phyloP scores from a whole-genome alignment of 2,888 invertebrate genomes.

The Lycocerus yunnanus region DNA sequence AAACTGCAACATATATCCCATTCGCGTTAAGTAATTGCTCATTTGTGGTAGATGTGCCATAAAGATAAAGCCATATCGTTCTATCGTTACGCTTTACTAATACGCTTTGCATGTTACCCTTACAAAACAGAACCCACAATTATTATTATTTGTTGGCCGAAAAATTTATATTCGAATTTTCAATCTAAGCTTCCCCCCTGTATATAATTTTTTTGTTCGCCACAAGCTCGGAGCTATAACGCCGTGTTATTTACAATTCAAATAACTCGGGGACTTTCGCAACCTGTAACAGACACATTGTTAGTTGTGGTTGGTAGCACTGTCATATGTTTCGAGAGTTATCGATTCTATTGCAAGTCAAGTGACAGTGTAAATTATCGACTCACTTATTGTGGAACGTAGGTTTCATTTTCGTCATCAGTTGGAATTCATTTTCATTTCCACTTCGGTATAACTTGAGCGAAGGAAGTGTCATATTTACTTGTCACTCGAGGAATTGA shows the following conservation, averaged over 20 bases:
- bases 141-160: neutral
- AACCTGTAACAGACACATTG: neutral
- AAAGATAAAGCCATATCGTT: slow-evolving; percentile 36
- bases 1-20: slow-evolving; percentile 35
- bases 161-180: neutral
- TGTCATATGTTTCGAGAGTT: neutral
- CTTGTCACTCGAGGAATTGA: neutral
- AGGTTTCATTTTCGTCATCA: neutral
- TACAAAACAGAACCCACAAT: neutral
- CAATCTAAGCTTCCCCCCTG: no score
- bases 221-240: no score
- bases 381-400: neutral
- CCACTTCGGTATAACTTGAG: neutral
- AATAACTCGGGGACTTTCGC: neutral
- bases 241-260: neutral
- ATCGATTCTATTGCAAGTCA: neutral
- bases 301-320: neutral
- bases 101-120: slow-evolving; percentile 11
- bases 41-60: slow-evolving; percentile 46
- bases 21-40: slow-evolving; percentile 47
- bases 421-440: neutral
- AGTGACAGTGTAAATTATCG: neutral
- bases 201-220: no score
- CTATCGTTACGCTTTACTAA: slow-evolving; percentile 1
- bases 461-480: neutral